Evolutionary conservation across 1,140 invertebrate genomes (phyloP).

Genomic region (Nasonia vitripennis): DNA sequence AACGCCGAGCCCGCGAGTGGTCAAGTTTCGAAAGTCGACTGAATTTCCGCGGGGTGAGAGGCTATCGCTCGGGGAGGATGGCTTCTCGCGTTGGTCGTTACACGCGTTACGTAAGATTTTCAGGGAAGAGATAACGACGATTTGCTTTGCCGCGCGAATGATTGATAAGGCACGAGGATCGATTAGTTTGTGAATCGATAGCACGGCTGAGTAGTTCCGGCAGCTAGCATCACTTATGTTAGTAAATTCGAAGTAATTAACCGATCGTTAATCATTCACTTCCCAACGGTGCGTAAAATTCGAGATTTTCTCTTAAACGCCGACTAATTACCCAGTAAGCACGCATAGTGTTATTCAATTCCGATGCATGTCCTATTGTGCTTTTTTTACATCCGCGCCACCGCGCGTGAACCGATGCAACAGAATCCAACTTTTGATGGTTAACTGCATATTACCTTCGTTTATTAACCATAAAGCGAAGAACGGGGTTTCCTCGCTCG

Average conservation of each 20-base stretch:
- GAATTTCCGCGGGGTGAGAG: not conserved
- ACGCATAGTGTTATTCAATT: not conserved
- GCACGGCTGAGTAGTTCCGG: not conserved
- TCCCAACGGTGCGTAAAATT: not conserved
- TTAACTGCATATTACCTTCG: not conserved
- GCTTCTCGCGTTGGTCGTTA: too few relatives aligned
- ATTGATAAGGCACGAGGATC: too few relatives aligned
- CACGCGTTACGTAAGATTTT: too few relatives aligned
- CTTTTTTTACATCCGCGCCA: not conserved
- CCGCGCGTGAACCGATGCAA: not conserved
- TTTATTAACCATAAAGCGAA: slow-evolving; percentile 26
- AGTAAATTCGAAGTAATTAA: slow-evolving; percentile 6
- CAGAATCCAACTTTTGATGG: not conserved
- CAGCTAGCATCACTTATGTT: not conserved
- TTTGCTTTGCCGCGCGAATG: too few relatives aligned
- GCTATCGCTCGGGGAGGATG: too few relatives aligned
- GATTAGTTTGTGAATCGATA: not conserved
- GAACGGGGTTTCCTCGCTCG: not conserved
- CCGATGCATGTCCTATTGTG: not conserved
- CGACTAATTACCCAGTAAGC: not conserved
- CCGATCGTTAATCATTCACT: not conserved
- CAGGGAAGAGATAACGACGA: too few relatives aligned
- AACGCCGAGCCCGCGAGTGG: slow-evolving; percentile 51
- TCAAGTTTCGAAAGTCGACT: slow-evolving; percentile 68
- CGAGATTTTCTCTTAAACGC: slow-evolving; percentile 9